Evolutionary conservation across 1,140 invertebrate genomes (phyloP).

Genomic region (Trachymyrmex septentrionalis): DNA sequence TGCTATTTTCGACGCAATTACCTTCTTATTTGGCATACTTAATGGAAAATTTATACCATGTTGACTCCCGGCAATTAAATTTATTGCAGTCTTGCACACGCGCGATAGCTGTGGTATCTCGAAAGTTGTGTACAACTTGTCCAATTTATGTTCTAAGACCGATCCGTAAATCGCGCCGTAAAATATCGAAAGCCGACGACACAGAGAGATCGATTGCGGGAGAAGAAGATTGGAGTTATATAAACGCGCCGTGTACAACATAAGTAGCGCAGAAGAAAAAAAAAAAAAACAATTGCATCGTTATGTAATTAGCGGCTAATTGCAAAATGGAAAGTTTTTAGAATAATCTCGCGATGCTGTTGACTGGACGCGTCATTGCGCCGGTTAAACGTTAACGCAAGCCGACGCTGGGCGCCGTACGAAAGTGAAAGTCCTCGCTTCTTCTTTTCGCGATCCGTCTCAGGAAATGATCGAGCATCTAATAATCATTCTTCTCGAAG

Average conservation of each 20-base stretch:
- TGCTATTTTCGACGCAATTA: slow-evolving; percentile 30
- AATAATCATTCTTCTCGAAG: slow-evolving; percentile 52
- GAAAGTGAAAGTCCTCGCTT: slow-evolving; percentile 74
- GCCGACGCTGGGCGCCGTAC: slow-evolving; percentile 63
- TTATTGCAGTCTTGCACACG: slow-evolving; percentile 5
- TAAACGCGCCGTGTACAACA: slow-evolving; percentile 11
- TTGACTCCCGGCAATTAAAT: slow-evolving; percentile 22
- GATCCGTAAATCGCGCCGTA: background rate
- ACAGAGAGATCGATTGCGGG: background rate
- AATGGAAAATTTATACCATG: slow-evolving; percentile 18
- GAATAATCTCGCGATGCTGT: slow-evolving; percentile 57
- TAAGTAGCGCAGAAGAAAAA: background rate
- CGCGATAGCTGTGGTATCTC: background rate
- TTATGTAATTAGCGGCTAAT: slow-evolving; percentile 47
- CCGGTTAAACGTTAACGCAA: slow-evolving; percentile 56
- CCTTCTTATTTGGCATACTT: slow-evolving; percentile 46
- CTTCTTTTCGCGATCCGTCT: slow-evolving; percentile 62
- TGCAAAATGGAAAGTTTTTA: slow-evolving; percentile 61
- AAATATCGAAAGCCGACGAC: background rate
- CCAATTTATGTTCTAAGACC: slow-evolving; percentile 4
- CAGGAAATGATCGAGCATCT: slow-evolving; percentile 64
- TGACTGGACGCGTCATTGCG: slow-evolving; percentile 66
- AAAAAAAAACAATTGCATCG: background rate
- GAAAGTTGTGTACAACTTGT: slow-evolving; percentile 36
- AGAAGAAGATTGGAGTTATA: slow-evolving; percentile 19